These are phyloP conservation scores for Drosophila anomalipes DNA, from an alignment of 2,888 invertebrate species.

Conservation along the genomic window DNA sequence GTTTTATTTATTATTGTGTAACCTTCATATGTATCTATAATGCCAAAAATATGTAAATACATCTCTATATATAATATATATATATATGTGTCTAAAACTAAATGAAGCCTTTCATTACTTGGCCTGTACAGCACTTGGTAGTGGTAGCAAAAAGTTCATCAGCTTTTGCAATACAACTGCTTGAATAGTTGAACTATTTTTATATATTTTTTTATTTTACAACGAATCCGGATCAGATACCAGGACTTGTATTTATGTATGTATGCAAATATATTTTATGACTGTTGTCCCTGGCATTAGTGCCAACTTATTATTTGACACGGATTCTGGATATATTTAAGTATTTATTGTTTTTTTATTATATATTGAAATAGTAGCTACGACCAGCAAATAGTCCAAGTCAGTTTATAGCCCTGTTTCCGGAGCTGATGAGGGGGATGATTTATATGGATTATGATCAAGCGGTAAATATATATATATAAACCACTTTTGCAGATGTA, in stretches of 20 bases:
- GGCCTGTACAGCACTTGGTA: slow-evolving; percentile 77
- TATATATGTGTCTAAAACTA: slow-evolving; percentile 66
- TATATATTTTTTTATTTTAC: slow-evolving; percentile 17
- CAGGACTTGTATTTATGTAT: slow-evolving; percentile 41
- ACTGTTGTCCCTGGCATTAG: slow-evolving; percentile 40
- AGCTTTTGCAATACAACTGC: slow-evolving; percentile 42
- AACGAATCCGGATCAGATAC: slow-evolving; percentile 20
- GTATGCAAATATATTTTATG: slow-evolving; percentile 36
- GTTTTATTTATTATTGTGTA: slow-evolving; percentile 62
- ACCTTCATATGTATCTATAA: slow-evolving; percentile 66
- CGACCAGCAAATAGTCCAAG: slow-evolving; percentile 60
- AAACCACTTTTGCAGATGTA: slow-evolving; percentile 12
- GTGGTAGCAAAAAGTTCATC: slow-evolving; percentile 61
- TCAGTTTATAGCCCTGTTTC: slow-evolving; percentile 48
- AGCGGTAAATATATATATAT: slow-evolving; percentile 30
- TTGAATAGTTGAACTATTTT: slow-evolving; percentile 35
- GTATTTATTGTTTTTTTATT: slow-evolving; percentile 7
- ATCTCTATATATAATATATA: slow-evolving; percentile 74
- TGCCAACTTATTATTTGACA: slow-evolving; percentile 30
- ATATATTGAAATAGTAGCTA: slow-evolving; percentile 56
- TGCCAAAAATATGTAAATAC: slow-evolving; percentile 81
- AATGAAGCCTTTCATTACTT: slow-evolving; percentile 77
- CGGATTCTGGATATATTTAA: slow-evolving; percentile 32
- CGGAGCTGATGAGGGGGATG: slow-evolving; percentile 31
- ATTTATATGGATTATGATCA: slow-evolving; percentile 39